Evolutionary conservation across 2,888 invertebrate genomes (phyloP).

Genomic region (Apodemia mormo): DNA sequence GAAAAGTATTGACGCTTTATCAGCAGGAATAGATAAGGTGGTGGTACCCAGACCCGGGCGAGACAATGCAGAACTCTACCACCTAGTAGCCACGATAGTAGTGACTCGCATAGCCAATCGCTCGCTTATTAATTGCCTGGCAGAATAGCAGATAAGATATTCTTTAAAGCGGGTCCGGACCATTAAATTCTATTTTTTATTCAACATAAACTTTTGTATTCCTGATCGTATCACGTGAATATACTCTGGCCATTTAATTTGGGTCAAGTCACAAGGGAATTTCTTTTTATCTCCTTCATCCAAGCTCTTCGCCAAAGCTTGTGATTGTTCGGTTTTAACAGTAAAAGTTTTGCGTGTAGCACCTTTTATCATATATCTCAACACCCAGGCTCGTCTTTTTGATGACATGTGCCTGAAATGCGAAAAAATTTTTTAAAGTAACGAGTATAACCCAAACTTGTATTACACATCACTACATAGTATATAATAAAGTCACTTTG

Average conservation of each 20-base stretch:
- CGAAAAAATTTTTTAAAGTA: not conserved
- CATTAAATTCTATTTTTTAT: not conserved
- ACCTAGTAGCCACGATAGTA: too few species aligned
- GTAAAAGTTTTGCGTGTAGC: constrained; percentile 91
- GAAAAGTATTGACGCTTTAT: too few species aligned
- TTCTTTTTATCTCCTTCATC: constrained; percentile 84
- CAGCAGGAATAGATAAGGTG: too few species aligned
- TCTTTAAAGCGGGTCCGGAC: too few species aligned
- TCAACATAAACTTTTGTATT: not conserved
- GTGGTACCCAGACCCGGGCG: too few species aligned
- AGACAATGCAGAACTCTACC: too few species aligned
- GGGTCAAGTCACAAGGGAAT: constrained; percentile 88
- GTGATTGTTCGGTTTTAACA: constrained; percentile 87
- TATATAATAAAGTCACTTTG: too few species aligned
- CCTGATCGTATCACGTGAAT: not conserved
- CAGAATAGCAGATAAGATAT: too few species aligned
- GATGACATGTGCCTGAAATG: constrained; percentile 32
- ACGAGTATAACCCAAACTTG: too few species aligned
- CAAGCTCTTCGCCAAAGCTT: constrained; percentile 79
- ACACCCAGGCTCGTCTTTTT: constrained; percentile 26
- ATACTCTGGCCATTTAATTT: constrained; percentile 19
- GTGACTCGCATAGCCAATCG: too few species aligned
- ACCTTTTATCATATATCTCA: constrained; percentile 78
- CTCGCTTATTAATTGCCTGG: too few species aligned
- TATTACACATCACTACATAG: too few species aligned